Conservation (phyloP, 1,140 invertebrate genomes). For the Potamilus streckersoni region DNA sequence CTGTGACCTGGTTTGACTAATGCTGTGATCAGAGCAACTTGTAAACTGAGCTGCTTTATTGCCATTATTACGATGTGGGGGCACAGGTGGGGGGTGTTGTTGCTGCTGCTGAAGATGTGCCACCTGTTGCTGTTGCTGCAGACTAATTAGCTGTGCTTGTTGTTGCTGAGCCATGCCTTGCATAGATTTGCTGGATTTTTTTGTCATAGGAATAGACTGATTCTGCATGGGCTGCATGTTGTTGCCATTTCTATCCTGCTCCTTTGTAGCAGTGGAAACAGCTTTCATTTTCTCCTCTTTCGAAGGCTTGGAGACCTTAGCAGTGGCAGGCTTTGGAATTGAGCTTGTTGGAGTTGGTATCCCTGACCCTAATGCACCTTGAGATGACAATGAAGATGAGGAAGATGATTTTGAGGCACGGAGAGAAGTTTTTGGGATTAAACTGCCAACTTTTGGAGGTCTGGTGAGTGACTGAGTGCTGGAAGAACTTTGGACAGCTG, state of each 20-base stretch:
- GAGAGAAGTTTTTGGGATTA: conserved; percentile 47
- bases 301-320: conserved; percentile 30
- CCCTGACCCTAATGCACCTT: conserved; percentile 26
- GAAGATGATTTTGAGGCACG: conserved; percentile 43
- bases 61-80: conserved; percentile 29
- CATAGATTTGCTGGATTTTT: too few species aligned
- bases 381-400: conserved; percentile 24
- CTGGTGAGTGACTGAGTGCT: conserved; percentile 40
- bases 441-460: conserved; percentile 54
- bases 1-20: conserved; percentile 11
- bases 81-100: conserved; percentile 29
- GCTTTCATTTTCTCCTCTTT: conserved; percentile 40
- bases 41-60: not conserved
- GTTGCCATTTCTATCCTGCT: too few species aligned
- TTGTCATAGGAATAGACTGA: too few species aligned
- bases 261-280: too few species aligned
- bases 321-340: conserved; percentile 51
- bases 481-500: conserved; percentile 10
- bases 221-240: too few species aligned
- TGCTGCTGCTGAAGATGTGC: not conserved
- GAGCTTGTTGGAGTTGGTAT: conserved; percentile 49
- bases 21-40: conserved; percentile 14
- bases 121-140: conserved; percentile 6
- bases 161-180: too few species aligned
- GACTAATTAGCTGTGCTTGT: not conserved